Base-by-base conservation (phyloP, 2,888 invertebrate genomes). In the Hypercompe scribonia region DNA sequence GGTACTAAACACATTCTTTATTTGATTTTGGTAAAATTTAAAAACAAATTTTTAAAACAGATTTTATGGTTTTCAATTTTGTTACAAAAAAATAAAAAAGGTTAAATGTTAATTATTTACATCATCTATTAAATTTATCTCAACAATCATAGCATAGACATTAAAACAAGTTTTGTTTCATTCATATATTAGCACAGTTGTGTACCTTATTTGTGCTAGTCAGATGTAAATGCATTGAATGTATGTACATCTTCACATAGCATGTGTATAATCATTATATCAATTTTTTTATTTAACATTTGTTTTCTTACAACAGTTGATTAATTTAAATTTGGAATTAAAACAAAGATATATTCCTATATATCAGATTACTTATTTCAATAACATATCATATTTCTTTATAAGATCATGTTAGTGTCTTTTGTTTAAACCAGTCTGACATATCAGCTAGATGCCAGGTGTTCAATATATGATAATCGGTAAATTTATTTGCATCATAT, bases 281-380 rank as follows among this genome's bases (percentile, higher is more conserved):
- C 58, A 74, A 75, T 58, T 72, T 72, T 46, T 69, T 72, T 58
- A n/a, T 28, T 7, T 39, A 13, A 50, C 58, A 74, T 76, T 58
- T 72, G 73, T 46, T 69, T 72, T 58, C 68, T 36, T 58, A n/a
- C 21, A n/a, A 71, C 76, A 76, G 74, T 80, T 78, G 31, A 0
- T 7, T 78, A 31, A 81, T 84, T 83, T 75, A 72, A 81, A 85
- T 81, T 54, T 78, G 67, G 61, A 66, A 74, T 82, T 77, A 70
- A 78, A 79, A 71, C 73, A 71, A 71, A 54, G 50, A 34, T n/a
- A n/a, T n/a, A n/a, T n/a, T n/a, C n/a, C n/a, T n/a, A 71, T 24
- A 70, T 76, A 80, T 81, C 73, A 68, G 15, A 84, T 83, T 85
- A 82, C 83, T 63, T 63, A 54, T 58, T 63, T 15, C 21, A 34